Evolutionary conservation across 2,797 vertebrate genomes (phyloP).

Genomic region (Eremophila alpestris): DNA sequence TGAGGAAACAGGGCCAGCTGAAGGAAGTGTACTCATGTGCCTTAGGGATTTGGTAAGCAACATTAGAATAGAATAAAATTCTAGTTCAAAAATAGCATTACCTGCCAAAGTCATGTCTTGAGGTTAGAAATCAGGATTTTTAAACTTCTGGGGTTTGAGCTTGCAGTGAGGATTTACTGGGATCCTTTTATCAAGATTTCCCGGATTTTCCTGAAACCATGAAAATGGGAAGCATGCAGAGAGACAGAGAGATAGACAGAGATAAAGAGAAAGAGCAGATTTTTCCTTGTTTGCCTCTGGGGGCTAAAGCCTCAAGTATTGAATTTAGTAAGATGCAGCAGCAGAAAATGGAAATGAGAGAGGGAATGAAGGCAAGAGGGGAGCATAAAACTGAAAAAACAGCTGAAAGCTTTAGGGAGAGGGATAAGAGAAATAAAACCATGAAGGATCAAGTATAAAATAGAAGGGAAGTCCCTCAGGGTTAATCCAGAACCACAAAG

Average conservation of each 20-base stretch:
- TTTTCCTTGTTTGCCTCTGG: not conserved
- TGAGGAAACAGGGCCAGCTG: not conserved
- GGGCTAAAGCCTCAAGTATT: not conserved
- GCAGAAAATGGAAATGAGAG: not conserved
- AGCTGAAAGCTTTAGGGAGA: slow-evolving; percentile 10
- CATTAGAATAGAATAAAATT: not conserved
- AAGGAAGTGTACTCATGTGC: not conserved
- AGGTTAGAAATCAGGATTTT: not conserved
- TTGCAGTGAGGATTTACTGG: not conserved
- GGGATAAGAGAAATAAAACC: slow-evolving; percentile 5
- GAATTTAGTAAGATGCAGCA: not conserved
- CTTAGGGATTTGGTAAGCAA: not conserved
- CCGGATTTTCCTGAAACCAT: not conserved
- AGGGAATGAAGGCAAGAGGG: not conserved
- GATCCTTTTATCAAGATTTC: not conserved
- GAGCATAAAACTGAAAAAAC: not conserved
- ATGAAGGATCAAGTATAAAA: not conserved
- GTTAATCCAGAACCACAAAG: slow-evolving; percentile 20
- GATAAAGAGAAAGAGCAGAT: not conserved
- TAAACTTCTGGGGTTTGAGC: not conserved
- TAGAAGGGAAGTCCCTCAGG: not conserved
- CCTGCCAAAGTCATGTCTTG: not conserved
- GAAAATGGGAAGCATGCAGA: not conserved
- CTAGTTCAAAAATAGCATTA: not conserved
- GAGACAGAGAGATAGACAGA: not conserved